These are phyloP conservation scores for Macheiramphus alcinus DNA, from an alignment of 2,113 vertebrate genomes.

Conservation along the genomic window DNA sequence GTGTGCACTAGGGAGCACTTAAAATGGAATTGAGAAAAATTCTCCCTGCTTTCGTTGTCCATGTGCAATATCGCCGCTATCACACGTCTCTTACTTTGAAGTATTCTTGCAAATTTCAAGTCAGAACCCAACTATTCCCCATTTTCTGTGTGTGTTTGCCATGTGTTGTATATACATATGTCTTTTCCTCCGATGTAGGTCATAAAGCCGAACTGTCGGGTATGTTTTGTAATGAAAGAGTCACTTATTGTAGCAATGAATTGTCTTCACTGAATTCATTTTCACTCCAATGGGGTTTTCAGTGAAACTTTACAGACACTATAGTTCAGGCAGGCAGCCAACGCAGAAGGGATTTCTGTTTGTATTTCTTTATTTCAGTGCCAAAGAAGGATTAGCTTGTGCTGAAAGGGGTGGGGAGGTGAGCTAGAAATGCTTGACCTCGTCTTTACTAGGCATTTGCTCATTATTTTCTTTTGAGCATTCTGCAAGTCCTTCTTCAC, in stretches of 20 bases:
- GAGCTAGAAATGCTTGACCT: conserved; percentile 21
- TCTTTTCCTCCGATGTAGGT: not conserved
- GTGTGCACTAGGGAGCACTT: not conserved
- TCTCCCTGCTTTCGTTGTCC: not conserved
- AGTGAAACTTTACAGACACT: not conserved
- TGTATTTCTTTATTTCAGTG: conserved; percentile 34
- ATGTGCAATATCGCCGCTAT: not conserved
- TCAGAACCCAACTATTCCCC: not conserved
- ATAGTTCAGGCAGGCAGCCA: conserved; percentile 22
- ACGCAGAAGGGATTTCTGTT: not conserved
- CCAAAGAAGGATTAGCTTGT: conserved; percentile 32
- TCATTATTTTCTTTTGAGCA: conserved; percentile 12
- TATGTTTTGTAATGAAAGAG: conserved; percentile 5
- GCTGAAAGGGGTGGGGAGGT: conserved; percentile 43
- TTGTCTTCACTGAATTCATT: conserved; percentile 19
- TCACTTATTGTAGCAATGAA: not conserved
- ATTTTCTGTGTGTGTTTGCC: not conserved
- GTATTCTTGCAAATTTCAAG: not conserved
- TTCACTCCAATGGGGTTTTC: not conserved
- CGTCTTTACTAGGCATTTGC: not conserved
- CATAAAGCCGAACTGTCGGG: not conserved
- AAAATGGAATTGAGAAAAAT: not conserved
- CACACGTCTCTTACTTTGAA: not conserved
- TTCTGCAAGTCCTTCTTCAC: not conserved
- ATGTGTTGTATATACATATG: not conserved